Evolutionary conservation across 2,888 invertebrate genomes (phyloP), one percentile per base, ranked within the genome.

Genomic region (Drepana falcataria): DNA sequence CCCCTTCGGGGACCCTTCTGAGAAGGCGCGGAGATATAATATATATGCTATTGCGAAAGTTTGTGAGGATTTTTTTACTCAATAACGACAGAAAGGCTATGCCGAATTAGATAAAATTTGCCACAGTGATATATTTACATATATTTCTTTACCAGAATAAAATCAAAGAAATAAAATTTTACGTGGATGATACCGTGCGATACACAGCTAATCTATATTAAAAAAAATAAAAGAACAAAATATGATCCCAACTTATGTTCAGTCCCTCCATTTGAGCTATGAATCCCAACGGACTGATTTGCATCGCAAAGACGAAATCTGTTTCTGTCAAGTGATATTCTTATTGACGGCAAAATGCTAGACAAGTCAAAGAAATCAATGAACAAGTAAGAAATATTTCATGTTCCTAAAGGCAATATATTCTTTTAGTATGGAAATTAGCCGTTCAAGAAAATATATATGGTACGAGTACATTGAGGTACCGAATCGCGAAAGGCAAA

Each of bases 231-330:
- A 44, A 9, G 44, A 6, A 9, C 2, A 63, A 63, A 60, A 21
- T 21, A 21, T 21, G 66, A 63, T 66, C 62, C 70, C 59, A 49
- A 49, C 54, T 55, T 63, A 60, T 63, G 60, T 65, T 71, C 66
- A 65, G 61, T 63, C 69, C 71, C 62, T 66, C 78, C 71, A 75
- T 80, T 78, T 79, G 67, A 77, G 78, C 71, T 71, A 75, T 77
- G 72, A 77, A 78, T 78, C 75, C 67, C 71, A 69, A 74, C 69
- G 72, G 69, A 57, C 55, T 62, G 67, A 84, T 84, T 84, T 84
- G 69, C 83, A 84, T 83, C 59, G 81, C 83, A 84, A 83, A 84
- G 79, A 71, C 69, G 59, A 72, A 78, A 79, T 79, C 73, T 77
- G 79, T 76, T 68, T 58, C 54, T 55, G 57, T 69, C 60, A 61